phyloP scores from a whole-genome alignment of 1,140 invertebrate species.

The Drosophila repletoides region DNA sequence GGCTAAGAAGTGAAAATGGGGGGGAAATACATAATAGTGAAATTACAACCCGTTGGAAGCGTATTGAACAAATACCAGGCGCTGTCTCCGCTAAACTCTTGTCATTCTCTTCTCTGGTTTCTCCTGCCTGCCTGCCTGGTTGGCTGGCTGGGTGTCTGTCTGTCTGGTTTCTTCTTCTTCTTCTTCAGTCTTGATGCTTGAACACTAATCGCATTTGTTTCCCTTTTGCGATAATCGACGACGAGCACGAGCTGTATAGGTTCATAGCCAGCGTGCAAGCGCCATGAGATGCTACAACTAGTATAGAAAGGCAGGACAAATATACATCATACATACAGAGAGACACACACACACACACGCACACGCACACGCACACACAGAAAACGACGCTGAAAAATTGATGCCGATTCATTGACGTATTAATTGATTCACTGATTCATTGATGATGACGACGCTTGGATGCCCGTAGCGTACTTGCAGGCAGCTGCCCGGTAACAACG shows the following conservation, averaged over 20 bases:
- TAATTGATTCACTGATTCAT: not conserved
- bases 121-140: slow-evolving; percentile 9
- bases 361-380: not conserved
- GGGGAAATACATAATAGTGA: slow-evolving; percentile 11
- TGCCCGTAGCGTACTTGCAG: slow-evolving; percentile 65
- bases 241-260: slow-evolving; percentile 39
- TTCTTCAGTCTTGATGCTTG: slow-evolving; percentile 64
- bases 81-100: slow-evolving; percentile 20
- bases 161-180: slow-evolving; percentile 37
- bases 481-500: slow-evolving; percentile 77
- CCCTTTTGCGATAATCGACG: slow-evolving; percentile 67
- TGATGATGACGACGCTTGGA: slow-evolving; percentile 45
- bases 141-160: not conserved
- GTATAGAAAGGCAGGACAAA: not conserved
- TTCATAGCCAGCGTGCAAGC: slow-evolving; percentile 15
- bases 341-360: slow-evolving; percentile 1
- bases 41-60: slow-evolving; percentile 49
- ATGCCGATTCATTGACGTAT: not conserved
- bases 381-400: slow-evolving; percentile 30
- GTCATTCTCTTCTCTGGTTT: slow-evolving; percentile 6
- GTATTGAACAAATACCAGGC: slow-evolving; percentile 2
- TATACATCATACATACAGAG: slow-evolving; percentile 8
- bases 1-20: slow-evolving; percentile 41
- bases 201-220: slow-evolving; percentile 73
- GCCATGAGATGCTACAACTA: slow-evolving; percentile 14